Conservation (phyloP, 2,888 invertebrate species). For the Lasioglossum lativentre region DNA sequence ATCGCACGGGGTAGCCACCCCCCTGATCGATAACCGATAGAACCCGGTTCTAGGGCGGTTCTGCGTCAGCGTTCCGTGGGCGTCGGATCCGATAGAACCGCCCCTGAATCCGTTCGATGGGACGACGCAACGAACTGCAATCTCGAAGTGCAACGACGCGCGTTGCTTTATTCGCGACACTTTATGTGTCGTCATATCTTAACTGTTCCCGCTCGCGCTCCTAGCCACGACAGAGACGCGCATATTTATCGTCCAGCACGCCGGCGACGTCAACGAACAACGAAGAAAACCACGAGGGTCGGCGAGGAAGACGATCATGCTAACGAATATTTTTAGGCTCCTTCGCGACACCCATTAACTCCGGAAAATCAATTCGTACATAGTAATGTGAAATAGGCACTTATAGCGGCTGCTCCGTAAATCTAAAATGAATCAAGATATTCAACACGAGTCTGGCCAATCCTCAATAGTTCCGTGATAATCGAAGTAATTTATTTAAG, state of each 20-base stretch:
- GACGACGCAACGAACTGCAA: constrained; percentile 40
- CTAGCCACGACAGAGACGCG: constrained; percentile 32
- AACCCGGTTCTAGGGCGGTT: constrained; percentile 48
- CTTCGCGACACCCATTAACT: background rate
- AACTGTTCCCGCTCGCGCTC: constrained; percentile 65
- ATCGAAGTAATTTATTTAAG: background rate
- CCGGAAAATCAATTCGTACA: background rate
- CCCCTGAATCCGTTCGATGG: constrained; percentile 46
- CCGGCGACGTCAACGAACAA: constrained; percentile 54
- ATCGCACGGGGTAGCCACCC: constrained; percentile 36
- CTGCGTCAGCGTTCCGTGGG: constrained; percentile 49
- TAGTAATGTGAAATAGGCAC: background rate
- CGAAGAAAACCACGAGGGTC: constrained; percentile 47
- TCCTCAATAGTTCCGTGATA: background rate
- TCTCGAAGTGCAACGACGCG: constrained; percentile 49
- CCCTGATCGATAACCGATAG: constrained; percentile 63
- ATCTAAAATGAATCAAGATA: background rate
- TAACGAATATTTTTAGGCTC: constrained; percentile 60
- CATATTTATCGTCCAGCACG: constrained; percentile 68
- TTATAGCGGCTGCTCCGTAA: background rate
- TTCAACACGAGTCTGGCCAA: background rate
- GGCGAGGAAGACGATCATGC: constrained; percentile 48
- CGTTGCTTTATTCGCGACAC: constrained; percentile 65
- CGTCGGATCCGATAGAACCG: constrained; percentile 62
- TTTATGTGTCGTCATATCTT: constrained; percentile 74